Base-by-base conservation (phyloP, 2,797 vertebrate genomes). In the Galagoides demidoff region DNA sequence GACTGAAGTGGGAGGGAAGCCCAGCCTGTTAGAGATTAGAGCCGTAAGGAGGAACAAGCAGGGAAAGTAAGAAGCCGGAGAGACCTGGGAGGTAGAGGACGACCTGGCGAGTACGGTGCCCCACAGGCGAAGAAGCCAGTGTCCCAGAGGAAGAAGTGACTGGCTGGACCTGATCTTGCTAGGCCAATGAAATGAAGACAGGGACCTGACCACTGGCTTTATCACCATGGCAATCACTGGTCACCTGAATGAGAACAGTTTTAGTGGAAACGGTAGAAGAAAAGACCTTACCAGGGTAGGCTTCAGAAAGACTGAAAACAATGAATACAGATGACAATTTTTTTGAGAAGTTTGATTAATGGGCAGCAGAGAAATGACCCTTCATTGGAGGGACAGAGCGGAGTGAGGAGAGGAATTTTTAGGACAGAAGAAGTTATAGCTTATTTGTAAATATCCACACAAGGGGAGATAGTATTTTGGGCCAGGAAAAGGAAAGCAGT, bases 61-160 rank as follows among this genome's bases (percentile, higher is more conserved):
- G 52, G 11, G n/a, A 68, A 29, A 78, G 25, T 19, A 39, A 59
- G 70, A 37, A 4, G 16, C 13, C 8, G 7, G n/a, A 70, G 11
- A 10, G 31, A 27, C 12, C 34, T 31, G 2, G 31, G 13, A 6
- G 39, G 10, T 23, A n/a, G 7, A 43, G 10, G 6, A 9, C 10
- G 43, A n/a, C 25, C 7, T 0, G 17, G 16, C 39, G 1, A 39
- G 12, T 0, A 0, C 2, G 16, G 27, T 6, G 13, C n/a, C 63
- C 34, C 19, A 61, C 0, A 9, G 2, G 2, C 43, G 25, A 5
- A 19, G 20, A 52, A 31, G 29, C 27, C 68, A 12, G 68, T 8
- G 25, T n/a, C n/a, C 71, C 22, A 14, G 31, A 84, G 45, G 49
- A 74, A 37, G 27, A 14, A 57, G 71, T 3, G 57, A 34, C 29